These are phyloP conservation scores for Lepeophtheirus nordmannii DNA, from an alignment of 2,888 invertebrate genomes.

Conservation along the genomic window DNA sequence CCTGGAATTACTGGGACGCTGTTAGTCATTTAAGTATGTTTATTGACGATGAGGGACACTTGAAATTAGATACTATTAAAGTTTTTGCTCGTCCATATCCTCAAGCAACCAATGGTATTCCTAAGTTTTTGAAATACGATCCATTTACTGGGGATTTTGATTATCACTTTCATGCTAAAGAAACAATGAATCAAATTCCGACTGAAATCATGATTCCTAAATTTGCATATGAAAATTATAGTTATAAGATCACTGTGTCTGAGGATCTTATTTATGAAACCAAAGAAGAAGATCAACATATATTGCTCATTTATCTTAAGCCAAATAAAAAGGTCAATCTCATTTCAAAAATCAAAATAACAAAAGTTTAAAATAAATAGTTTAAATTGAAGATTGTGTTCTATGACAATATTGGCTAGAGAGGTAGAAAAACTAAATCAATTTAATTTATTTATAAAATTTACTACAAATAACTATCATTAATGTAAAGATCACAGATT, in stretches of 20 bases:
- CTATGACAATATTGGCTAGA: too few species aligned
- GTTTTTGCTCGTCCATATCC: conserved; percentile 22
- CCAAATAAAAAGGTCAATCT: neutral
- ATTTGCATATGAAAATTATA: neutral
- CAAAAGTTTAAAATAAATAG: too few species aligned
- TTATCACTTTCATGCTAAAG: conserved; percentile 1
- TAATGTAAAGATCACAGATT: too few species aligned
- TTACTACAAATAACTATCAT: too few species aligned
- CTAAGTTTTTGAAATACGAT: conserved; percentile 4
- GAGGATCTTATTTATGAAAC: neutral
- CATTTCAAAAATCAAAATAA: neutral
- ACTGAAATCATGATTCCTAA: neutral
- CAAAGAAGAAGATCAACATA: neutral
- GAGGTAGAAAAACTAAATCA: too few species aligned
- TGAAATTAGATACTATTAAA: neutral
- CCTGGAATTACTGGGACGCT: conserved; percentile 21
- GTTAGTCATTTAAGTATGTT: neutral
- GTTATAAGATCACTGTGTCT: neutral
- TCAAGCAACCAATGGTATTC: conserved; percentile 10
- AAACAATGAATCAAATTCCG: neutral
- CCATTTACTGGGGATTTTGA: neutral
- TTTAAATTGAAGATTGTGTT: too few species aligned
- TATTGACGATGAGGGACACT: conserved; percentile 12
- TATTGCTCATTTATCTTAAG: neutral
- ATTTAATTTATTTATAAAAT: too few species aligned